These are phyloP conservation scores for Horisme vitalbata DNA, from an alignment of 2,888 invertebrate genomes.

Conservation along the genomic window DNA sequence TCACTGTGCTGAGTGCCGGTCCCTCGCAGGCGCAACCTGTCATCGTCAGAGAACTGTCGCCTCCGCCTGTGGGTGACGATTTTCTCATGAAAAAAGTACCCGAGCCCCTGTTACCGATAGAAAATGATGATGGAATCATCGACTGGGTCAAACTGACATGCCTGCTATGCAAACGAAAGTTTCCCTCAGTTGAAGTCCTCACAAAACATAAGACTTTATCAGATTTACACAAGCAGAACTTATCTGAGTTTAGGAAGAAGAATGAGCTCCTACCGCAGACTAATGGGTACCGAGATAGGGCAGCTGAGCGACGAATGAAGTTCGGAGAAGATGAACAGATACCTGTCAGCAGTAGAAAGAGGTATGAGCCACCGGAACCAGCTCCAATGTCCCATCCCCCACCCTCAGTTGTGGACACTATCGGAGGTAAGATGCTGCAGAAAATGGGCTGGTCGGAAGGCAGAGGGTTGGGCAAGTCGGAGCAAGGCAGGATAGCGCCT, in stretches of 20 bases:
- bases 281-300: conserved; percentile 93
- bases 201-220: conserved; percentile 96
- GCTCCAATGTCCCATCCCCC: conserved; percentile 81
- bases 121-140: conserved; percentile 89
- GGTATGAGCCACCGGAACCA: conserved; percentile 67
- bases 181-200: conserved; percentile 94
- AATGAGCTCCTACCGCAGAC: conserved; percentile 59
- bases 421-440: conserved; percentile 96
- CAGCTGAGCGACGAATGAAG: conserved; percentile 96
- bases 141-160: conserved; percentile 97
- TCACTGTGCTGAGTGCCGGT: conserved; percentile 92
- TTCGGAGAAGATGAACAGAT: conserved; percentile 93
- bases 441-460: conserved; percentile 99
- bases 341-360: conserved; percentile 59
- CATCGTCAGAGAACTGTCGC: conserved; percentile 59
- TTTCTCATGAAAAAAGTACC: conserved; percentile 66
- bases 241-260: conserved; percentile 81
- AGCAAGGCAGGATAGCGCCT: conserved; percentile 96
- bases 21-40: conserved; percentile 53
- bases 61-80: conserved; percentile 56
- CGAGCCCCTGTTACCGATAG: conserved; percentile 76
- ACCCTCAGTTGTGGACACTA: conserved; percentile 92
- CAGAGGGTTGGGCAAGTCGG: conserved; percentile 95
- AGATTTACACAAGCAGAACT: conserved; percentile 95
- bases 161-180: conserved; percentile 96